phyloP scores from a whole-genome alignment of 2,888 invertebrate genomes.

The Branchipolynoe longqiensis region DNA sequence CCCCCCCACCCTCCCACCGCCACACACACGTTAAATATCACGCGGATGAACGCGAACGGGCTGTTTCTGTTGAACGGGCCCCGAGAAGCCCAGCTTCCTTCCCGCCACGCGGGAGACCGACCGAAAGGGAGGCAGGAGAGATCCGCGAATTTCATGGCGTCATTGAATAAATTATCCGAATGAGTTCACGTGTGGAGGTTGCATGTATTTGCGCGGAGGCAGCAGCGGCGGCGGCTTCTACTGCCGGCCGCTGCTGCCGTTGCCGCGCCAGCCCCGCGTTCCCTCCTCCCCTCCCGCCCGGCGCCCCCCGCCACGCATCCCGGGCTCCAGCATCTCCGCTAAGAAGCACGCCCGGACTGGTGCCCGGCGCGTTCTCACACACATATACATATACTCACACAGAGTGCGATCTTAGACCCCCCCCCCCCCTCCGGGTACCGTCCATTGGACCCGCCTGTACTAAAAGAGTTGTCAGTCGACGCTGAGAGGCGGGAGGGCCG shows the following conservation, averaged over 20 bases:
- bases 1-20: background rate
- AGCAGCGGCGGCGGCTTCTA: slow-evolving; percentile 10
- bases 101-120: background rate
- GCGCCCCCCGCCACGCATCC: background rate
- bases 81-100: slow-evolving; percentile 1
- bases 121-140: background rate
- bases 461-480: too few species aligned
- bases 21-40: slow-evolving; percentile 32
- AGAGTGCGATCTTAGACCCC: too few species aligned
- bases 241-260: background rate
- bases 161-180: slow-evolving; percentile 53
- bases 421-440: too few species aligned
- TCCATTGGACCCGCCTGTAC: too few species aligned
- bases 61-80: background rate
- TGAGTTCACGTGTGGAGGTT: slow-evolving; percentile 56
- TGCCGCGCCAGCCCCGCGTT: too few species aligned
- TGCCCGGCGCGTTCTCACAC: too few species aligned
- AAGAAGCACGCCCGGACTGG: too few species aligned
- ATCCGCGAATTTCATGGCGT: slow-evolving; percentile 53
- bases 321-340: too few species aligned
- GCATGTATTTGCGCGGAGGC: slow-evolving; percentile 32
- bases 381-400: too few species aligned
- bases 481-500: too few species aligned
- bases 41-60: too few species aligned
- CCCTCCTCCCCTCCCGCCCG: background rate